A percentile compares a stretch with the other conserved stretches of the same genome.
Conservation (phyloP, 2,113 vertebrate genomes). For the Brachionichthys hirsutus region DNA sequence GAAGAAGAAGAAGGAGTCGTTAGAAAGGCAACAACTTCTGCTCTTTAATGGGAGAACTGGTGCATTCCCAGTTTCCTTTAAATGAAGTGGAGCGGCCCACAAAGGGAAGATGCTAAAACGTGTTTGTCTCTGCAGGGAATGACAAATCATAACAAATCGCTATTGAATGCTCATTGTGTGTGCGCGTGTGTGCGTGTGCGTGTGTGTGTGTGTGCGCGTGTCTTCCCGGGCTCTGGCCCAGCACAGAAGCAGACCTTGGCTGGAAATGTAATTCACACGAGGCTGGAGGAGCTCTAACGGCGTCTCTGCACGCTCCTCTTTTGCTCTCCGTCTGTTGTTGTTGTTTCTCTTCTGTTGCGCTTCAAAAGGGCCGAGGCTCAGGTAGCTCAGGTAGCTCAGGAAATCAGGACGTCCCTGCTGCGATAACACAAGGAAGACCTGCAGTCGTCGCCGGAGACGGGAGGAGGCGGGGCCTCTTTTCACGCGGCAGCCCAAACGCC, state of each 20-base stretch:
- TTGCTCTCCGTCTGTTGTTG: slow-evolving; percentile 17
- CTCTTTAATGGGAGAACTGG: too few relatives aligned
- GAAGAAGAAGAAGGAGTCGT: slow-evolving; percentile 33
- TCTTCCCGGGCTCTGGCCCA: slow-evolving; percentile 53
- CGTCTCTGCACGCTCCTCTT: slow-evolving; percentile 18
- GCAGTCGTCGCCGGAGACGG: slow-evolving; percentile 18
- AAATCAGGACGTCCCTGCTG: slow-evolving; percentile 25
- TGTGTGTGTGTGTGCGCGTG: slow-evolving; percentile 20
- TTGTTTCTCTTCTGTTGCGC: slow-evolving; percentile 19
- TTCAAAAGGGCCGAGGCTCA: not conserved
- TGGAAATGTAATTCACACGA: slow-evolving; percentile 73
- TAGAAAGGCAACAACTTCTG: slow-evolving; percentile 23
- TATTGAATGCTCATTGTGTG: slow-evolving; percentile 15
- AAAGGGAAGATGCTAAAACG: slow-evolving; percentile 8
- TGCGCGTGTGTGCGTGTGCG: not conserved
- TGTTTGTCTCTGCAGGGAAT: slow-evolving; percentile 14
- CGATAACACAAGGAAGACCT: slow-evolving; percentile 35
- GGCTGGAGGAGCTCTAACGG: slow-evolving; percentile 63
- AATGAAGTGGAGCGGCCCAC: slow-evolving; percentile 18
- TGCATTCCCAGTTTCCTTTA: slow-evolving; percentile 6
- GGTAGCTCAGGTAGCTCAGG: slow-evolving; percentile 15
- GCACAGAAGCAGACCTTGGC: slow-evolving; percentile 64
- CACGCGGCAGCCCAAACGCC: slow-evolving; percentile 58
- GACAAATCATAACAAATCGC: slow-evolving; percentile 32
- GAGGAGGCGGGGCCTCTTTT: slow-evolving; percentile 45